phyloP scores from a whole-genome alignment of 1,140 invertebrate genomes.

The Calosoma granatense region DNA sequence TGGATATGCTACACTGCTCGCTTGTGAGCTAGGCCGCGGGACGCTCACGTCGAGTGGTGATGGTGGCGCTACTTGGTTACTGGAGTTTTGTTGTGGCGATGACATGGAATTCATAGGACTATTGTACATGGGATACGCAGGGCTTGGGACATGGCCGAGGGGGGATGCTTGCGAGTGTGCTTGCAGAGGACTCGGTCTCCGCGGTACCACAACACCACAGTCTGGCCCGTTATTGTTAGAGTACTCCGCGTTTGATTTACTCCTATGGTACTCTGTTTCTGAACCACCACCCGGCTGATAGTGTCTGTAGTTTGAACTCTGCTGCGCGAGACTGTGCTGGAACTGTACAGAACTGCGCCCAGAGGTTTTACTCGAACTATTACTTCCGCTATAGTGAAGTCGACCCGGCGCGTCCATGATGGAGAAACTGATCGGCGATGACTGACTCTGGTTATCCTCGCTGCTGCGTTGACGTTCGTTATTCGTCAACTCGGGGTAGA shows the following conservation, averaged over 20 bases:
- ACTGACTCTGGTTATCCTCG: conserved; percentile 50
- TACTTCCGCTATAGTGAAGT: conserved; percentile 46
- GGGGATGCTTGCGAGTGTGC: conserved; percentile 52
- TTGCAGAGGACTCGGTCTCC: conserved; percentile 57
- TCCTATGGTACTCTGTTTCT: conserved; percentile 54
- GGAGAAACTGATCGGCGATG: conserved; percentile 63
- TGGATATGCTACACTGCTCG: conserved; percentile 51
- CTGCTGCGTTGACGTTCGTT: conserved; percentile 43
- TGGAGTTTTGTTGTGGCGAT: conserved; percentile 53
- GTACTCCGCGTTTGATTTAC: conserved; percentile 45
- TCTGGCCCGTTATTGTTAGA: conserved; percentile 39
- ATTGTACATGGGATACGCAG: conserved; percentile 66
- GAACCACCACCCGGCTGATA: conserved; percentile 45
- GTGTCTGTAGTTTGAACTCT: conserved; percentile 42
- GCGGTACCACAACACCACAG: conserved; percentile 49
- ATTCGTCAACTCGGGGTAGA: conserved; percentile 49
- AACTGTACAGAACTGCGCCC: conserved; percentile 18
- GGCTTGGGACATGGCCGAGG: conserved; percentile 57
- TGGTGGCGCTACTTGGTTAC: conserved; percentile 46
- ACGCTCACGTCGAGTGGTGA: conserved; percentile 59
- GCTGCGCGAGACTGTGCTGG: conserved; percentile 24
- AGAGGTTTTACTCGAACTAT: conserved; percentile 29
- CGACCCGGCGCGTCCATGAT: conserved; percentile 55
- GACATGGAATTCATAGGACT: conserved; percentile 60
- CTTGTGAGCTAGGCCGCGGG: conserved; percentile 49